Percentiles rank a stretch among this genome's conserved stretches.
Conservation (phyloP, 2,113 vertebrate species). For the Oriolus oriolus region DNA sequence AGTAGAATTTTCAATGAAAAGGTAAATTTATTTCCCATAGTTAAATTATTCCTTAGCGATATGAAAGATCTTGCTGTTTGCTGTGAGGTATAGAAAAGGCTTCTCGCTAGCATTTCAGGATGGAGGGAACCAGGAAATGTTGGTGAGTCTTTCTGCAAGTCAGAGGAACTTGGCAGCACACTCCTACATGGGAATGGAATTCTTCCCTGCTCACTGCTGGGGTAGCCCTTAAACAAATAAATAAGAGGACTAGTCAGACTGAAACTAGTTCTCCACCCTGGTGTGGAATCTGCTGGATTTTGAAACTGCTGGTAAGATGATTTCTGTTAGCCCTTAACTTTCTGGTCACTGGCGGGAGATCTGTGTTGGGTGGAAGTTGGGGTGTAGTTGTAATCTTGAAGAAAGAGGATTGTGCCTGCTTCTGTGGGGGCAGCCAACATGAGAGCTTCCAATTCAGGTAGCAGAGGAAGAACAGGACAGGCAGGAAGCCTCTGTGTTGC, state of each 20-base stretch:
- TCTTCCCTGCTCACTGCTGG: not conserved
- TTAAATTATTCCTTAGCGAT: not conserved
- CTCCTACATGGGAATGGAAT: not conserved
- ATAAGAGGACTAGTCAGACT: not conserved
- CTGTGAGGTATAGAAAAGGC: not conserved
- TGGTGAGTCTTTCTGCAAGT: not conserved
- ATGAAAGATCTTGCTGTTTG: not conserved
- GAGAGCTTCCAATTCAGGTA: not conserved
- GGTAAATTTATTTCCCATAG: not conserved
- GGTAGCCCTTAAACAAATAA: slow-evolving; percentile 31
- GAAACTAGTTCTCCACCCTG: slow-evolving; percentile 10
- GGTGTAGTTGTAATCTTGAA: not conserved
- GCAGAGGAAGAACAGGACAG: not conserved
- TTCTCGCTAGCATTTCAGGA: not conserved
- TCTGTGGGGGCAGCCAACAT: not conserved
- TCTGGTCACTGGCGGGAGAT: not conserved
- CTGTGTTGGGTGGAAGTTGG: not conserved
- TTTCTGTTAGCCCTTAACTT: not conserved
- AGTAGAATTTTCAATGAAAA: slow-evolving; percentile 18
- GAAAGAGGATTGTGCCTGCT: not conserved
- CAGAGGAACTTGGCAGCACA: not conserved
- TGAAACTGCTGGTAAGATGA: not conserved
- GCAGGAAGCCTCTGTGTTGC: not conserved
- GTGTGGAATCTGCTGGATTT: not conserved
- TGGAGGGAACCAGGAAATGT: not conserved